Base-by-base conservation (phyloP, 2,888 invertebrate species). In the Conomelus anceps region DNA sequence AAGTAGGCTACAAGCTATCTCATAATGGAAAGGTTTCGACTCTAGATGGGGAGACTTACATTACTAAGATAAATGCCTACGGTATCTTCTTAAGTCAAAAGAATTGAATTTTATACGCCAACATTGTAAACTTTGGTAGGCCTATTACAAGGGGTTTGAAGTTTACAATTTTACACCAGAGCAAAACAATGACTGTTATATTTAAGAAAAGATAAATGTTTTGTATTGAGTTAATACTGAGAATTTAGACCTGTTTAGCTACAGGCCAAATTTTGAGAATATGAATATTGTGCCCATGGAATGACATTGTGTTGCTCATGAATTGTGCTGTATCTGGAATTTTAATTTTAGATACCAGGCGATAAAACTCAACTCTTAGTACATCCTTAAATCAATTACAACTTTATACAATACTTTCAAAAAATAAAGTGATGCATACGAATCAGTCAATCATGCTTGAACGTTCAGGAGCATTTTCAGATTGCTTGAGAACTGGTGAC, bases 381-480 rank as follows among this genome's bases (percentile, higher is more conserved):
- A 86, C 24, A 86, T 26, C 29, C 88, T 29, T 88, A 88, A 85
- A 85, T 85, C 22, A 22, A 26, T 85, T 88, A 88, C 84, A 88
- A 88, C 88, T 88, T 88, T 88, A 88, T 85, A 88, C 85, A 88
- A 88, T 88, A 88, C 88, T 88, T 26, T 88, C 24, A 84, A 90
- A 89, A 63, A 85, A 88, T 89, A 88, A 89, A 86, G 90, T 90
- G 90, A 89, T 90, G 89, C 26, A 84, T 22, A 34, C 87, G 41
- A 90, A 86, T 90, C 86, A 88, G 84, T 90, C 90, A 88, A 41
- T 90, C 90, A 91, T 88, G 94, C 94, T 92, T 94, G 94, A 93
- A 95, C 95, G 93, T 95, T 95, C 92, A 96, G 94, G 92, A 95
- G 94, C 93, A 95, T 93, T 93, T 95, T 95, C 91, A 95, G 94